Evolutionary conservation across 2,888 invertebrate species (phyloP).

Genomic region (Meteorus cinctellus): DNA sequence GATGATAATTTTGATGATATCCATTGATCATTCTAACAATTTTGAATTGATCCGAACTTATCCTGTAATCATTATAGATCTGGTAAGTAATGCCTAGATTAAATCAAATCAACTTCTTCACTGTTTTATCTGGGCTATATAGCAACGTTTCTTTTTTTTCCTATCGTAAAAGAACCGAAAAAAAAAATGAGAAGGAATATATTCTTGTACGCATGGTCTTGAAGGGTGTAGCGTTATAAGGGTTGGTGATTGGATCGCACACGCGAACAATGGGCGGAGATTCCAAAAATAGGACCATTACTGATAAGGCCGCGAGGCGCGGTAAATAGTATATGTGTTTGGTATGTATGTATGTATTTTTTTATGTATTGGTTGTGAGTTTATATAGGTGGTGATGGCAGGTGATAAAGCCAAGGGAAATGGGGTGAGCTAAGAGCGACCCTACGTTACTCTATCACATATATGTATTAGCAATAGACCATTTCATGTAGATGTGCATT

Average conservation of each 20-base stretch:
- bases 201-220: constrained; percentile 8
- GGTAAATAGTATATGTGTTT: background rate
- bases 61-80: too few species aligned
- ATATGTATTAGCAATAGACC: background rate
- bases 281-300: constrained; percentile 73
- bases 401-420: constrained; percentile 70
- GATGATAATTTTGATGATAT: too few species aligned
- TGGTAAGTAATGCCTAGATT: too few species aligned
- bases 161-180: background rate
- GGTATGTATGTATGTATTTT: background rate
- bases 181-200: background rate
- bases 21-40: too few species aligned
- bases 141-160: background rate
- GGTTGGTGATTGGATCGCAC: constrained; percentile 59
- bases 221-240: constrained; percentile 34
- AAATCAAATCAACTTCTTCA: too few species aligned
- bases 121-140: too few species aligned
- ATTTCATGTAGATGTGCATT: background rate
- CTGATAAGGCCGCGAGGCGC: constrained; percentile 67
- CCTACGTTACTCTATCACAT: constrained; percentile 40
- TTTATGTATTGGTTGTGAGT: constrained; percentile 49
- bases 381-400: constrained; percentile 66
- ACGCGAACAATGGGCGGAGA: constrained; percentile 72
- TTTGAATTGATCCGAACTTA: too few species aligned
- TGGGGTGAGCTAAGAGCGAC: constrained; percentile 63